Evolutionary conservation across 2,113 vertebrate species (phyloP).

Genomic region (Panthera uncia): DNA sequence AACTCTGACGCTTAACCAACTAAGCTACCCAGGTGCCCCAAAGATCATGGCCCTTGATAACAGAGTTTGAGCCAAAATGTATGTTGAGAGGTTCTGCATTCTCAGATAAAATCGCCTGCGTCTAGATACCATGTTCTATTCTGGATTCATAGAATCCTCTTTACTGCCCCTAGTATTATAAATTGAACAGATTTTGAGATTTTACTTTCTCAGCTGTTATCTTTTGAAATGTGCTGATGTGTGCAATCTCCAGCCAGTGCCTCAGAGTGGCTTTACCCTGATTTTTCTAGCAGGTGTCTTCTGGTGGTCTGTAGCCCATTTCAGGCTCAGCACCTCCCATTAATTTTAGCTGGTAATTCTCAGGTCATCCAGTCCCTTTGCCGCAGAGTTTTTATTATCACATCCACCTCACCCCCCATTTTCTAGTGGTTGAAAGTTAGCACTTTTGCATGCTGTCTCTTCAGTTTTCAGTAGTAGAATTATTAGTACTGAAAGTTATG

Average conservation of each 20-base stretch:
- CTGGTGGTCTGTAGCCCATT: not conserved
- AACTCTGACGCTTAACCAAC: no score
- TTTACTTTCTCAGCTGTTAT: not conserved
- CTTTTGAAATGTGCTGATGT: not conserved
- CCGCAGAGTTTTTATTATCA: not conserved
- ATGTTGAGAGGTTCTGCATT: not conserved
- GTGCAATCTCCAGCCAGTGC: not conserved
- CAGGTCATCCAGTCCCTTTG: not conserved
- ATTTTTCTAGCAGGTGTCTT: not conserved
- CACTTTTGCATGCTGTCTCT: not conserved
- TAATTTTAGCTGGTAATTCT: not conserved
- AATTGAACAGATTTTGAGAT: slow-evolving; percentile 5
- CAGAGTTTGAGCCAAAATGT: slow-evolving; percentile 29
- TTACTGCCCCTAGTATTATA: not conserved
- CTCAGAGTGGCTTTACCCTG: not conserved
- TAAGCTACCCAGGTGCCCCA: no score
- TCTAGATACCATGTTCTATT: not conserved
- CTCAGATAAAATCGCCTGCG: not conserved
- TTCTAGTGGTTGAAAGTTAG: not conserved
- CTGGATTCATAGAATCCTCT: not conserved
- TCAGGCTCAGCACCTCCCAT: not conserved
- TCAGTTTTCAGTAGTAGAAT: not conserved
- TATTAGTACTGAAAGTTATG: not conserved
- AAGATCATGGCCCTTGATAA: slow-evolving; percentile 45
- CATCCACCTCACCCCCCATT: not conserved